Conservation (phyloP, 2,888 invertebrate genomes). For the Agriopis marginaria region DNA sequence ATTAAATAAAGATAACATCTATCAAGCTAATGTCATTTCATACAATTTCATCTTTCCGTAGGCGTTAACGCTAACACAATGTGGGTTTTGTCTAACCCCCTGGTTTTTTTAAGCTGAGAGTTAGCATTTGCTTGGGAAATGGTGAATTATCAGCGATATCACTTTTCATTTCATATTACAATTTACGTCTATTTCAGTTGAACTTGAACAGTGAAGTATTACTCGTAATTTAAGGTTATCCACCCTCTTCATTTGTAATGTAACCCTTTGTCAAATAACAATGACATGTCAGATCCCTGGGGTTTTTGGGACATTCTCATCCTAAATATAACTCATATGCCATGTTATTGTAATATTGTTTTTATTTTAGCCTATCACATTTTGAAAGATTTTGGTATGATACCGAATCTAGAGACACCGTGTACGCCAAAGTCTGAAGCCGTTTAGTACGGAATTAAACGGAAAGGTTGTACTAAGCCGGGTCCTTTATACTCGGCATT, state of each 20-base stretch:
- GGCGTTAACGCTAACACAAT: too few relatives aligned
- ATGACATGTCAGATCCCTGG: slow-evolving; percentile 17
- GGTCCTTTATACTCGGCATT: too few relatives aligned
- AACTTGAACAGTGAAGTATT: neutral
- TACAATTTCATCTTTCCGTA: too few relatives aligned
- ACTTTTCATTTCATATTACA: neutral
- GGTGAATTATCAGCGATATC: too few relatives aligned
- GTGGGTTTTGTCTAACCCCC: too few relatives aligned
- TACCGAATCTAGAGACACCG: too few relatives aligned
- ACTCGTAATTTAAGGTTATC: neutral
- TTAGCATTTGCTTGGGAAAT: neutral
- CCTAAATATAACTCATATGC: slow-evolving; percentile 12
- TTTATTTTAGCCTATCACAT: neutral
- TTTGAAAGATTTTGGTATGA: neutral
- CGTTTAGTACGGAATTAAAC: too few relatives aligned
- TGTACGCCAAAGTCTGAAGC: too few relatives aligned
- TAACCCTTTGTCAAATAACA: slow-evolving; percentile 22
- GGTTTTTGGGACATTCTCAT: slow-evolving; percentile 7
- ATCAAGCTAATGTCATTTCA: too few relatives aligned
- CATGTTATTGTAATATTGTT: neutral
- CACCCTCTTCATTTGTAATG: slow-evolving; percentile 18
- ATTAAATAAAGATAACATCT: too few relatives aligned
- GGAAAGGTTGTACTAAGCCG: too few relatives aligned
- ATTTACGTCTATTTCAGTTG: neutral
- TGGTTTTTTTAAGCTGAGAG: too few relatives aligned